A percentile compares a stretch with the other conserved stretches of the same genome.
phyloP scores from a whole-genome alignment of 2,888 invertebrate genomes.

The Spodoptera exigua region DNA sequence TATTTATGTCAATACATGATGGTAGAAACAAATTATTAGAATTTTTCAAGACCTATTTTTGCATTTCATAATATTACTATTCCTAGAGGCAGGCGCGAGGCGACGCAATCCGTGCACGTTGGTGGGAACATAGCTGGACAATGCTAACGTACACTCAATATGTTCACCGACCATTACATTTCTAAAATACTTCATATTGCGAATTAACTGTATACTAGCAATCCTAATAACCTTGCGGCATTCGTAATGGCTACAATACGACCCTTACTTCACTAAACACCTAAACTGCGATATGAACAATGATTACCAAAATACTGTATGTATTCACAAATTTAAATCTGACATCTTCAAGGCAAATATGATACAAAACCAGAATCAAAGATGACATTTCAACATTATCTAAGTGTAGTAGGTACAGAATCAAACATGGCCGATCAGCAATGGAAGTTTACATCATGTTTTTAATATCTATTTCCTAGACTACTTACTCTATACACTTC shows the following conservation, averaged over 20 bases:
- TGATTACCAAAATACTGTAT: conserved; percentile 40
- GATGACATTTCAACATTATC: conserved; percentile 41
- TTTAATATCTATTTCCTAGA: conserved; percentile 38
- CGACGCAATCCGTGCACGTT: conserved; percentile 13
- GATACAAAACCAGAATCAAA: conserved; percentile 47
- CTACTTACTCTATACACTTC: conserved; percentile 57
- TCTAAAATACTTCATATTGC: conserved; percentile 22
- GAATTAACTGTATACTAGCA: conserved; percentile 45
- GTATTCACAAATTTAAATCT: conserved; percentile 44
- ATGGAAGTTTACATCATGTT: conserved; percentile 43
- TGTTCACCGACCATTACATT: conserved; percentile 14
- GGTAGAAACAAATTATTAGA: neutral
- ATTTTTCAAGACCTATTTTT: conserved; percentile 13
- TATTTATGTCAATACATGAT: conserved; percentile 34
- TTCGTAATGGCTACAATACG: conserved; percentile 32
- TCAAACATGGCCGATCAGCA: conserved; percentile 25
- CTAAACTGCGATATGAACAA: conserved; percentile 50
- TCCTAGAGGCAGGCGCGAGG: conserved; percentile 22
- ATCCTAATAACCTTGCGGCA: conserved; percentile 39
- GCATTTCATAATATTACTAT: conserved; percentile 33
- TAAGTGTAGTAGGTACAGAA: conserved; percentile 32
- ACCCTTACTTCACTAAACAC: conserved; percentile 42
- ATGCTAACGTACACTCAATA: conserved; percentile 20
- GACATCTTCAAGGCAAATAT: conserved; percentile 54
- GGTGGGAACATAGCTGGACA: conserved; percentile 4